Evolutionary conservation across 1,140 invertebrate species (phyloP), one percentile per base, ranked within the genome.

Genomic region (Drosophila bipectinata): DNA sequence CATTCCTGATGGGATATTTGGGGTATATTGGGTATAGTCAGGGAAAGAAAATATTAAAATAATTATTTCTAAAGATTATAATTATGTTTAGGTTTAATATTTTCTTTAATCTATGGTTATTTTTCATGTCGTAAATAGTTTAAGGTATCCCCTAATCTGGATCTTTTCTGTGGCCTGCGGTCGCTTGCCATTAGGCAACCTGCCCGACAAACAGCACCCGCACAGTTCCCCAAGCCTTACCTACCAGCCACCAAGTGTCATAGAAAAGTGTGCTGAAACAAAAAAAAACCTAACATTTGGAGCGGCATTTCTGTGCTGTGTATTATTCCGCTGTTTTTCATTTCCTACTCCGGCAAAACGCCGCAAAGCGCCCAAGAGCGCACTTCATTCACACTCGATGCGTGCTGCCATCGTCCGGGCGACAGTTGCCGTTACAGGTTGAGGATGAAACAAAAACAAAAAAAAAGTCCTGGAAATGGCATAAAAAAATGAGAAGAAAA

Each of bases 331-430:
- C 63, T 69, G 66, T 76, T 49, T 75, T 66, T 67, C 68, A 62
- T 68, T 79, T 74, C 77, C 74, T 82, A 72, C 83, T 88, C 61
- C 68, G 66, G 66, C 64, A 83, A 88, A 88, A 74, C 63, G 83
- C 78, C 74, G 82, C 82, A 77, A 88, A 88, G 71, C 84, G 79
- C 57, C 72, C 72, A 73, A 88, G 83, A 79, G 84, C 76, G 66
- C 83, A 88, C 83, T 88, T 88, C 83, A 83, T 88, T 88, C 83
- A 88, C 83, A 88, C 83, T 88, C 83, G 73, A 88, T 88, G 84
- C 79, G 79, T 88, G 76, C 64, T 66, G 52, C 54, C 61, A 56
- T 28, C 45, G 61, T 37, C 51, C 56, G 55, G 63, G 60, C 64
- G 71, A 60, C 71, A 72, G 71, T 72, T 72, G 52, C 58, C 66